These are phyloP conservation scores for Caiman crocodilus DNA, from an alignment of 2,797 vertebrate species.

Conservation along the genomic window DNA sequence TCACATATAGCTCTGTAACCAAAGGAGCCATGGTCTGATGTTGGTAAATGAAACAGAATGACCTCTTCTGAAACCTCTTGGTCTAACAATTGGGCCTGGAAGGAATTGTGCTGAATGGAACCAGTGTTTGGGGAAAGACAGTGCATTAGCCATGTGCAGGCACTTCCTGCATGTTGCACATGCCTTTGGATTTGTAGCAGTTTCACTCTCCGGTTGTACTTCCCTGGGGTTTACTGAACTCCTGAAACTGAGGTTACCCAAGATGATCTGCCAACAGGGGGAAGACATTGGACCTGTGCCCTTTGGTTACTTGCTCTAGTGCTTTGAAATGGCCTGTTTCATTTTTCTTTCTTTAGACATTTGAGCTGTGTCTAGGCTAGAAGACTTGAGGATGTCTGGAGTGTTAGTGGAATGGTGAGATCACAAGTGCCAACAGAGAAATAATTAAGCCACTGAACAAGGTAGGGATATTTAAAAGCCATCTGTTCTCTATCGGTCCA, in stretches of 20 bases:
- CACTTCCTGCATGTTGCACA: background rate
- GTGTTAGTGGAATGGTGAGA: background rate
- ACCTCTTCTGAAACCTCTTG: no score
- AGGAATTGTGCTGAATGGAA: no score
- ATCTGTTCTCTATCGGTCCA: background rate
- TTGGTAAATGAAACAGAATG: no score
- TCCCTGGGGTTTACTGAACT: background rate
- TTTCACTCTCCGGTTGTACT: background rate
- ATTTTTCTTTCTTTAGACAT: background rate
- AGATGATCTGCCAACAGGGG: background rate
- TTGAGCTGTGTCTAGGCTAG: background rate
- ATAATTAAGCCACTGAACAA: background rate
- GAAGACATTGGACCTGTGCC: background rate
- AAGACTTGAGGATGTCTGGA: background rate
- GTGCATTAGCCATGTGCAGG: no score
- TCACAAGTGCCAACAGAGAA: background rate
- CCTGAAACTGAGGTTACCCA: background rate
- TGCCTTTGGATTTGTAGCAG: background rate
- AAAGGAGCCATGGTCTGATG: no score
- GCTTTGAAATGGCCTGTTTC: background rate
- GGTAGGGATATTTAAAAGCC: background rate
- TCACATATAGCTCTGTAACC: no score
- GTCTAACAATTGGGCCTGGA: no score
- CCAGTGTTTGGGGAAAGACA: no score
- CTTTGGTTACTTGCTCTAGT: background rate